phyloP scores from a whole-genome alignment of 1,140 invertebrate genomes.

The Drosophila varians region DNA sequence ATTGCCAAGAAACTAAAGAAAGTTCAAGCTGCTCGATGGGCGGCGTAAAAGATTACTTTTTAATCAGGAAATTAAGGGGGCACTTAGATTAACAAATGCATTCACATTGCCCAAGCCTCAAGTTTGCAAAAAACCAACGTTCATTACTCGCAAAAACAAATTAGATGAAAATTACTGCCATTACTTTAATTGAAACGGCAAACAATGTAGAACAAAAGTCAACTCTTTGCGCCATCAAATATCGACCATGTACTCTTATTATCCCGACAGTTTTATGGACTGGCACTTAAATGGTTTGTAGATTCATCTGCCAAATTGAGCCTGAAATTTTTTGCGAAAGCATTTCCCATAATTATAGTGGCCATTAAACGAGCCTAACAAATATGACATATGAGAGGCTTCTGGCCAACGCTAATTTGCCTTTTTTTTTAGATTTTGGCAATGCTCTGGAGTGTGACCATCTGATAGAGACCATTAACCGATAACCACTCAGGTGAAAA shows the following conservation, averaged over 20 bases:
- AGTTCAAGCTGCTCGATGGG: slow-evolving; percentile 2
- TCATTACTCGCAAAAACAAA: slow-evolving; percentile 17
- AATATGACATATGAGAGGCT: slow-evolving; percentile 14
- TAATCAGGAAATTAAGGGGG: not conserved
- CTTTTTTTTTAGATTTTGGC: slow-evolving; percentile 24
- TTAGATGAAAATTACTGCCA: slow-evolving; percentile 27
- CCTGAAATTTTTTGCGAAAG: slow-evolving; percentile 27
- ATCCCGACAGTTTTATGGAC: slow-evolving; percentile 17
- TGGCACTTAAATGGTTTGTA: slow-evolving; percentile 32
- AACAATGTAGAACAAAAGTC: slow-evolving; percentile 2
- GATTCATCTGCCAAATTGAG: slow-evolving; percentile 54
- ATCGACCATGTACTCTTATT: not conserved
- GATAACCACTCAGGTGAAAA: not conserved
- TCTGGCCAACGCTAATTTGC: slow-evolving; percentile 22
- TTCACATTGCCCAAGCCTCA: not conserved
- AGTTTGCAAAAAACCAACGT: not conserved
- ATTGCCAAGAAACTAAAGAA: slow-evolving; percentile 7
- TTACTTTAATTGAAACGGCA: slow-evolving; percentile 33
- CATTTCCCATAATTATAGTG: slow-evolving; percentile 29
- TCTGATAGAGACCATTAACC: slow-evolving; percentile 3
- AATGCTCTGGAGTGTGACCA: slow-evolving; percentile 36
- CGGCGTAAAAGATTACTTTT: not conserved
- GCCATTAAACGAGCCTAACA: slow-evolving; percentile 7
- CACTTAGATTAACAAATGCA: not conserved
- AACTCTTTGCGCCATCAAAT: not conserved